Percentiles rank a stretch among this genome's conserved stretches.
Conservation (phyloP, 2,797 vertebrate species). For the Phylloscopus collybita region DNA sequence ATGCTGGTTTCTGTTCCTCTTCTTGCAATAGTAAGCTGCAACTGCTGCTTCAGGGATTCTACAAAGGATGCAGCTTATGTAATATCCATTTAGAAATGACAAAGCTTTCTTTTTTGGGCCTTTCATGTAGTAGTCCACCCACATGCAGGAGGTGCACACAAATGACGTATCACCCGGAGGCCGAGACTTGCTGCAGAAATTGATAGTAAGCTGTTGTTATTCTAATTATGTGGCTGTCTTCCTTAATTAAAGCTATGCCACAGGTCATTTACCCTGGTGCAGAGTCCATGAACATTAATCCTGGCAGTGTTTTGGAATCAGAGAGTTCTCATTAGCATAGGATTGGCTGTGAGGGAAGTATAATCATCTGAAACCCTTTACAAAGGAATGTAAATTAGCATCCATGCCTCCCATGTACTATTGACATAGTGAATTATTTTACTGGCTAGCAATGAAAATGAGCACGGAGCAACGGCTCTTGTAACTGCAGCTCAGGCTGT, state of each 20-base stretch:
- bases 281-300: conserved; percentile 49
- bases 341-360: conserved; percentile 27
- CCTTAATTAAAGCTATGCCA: conserved; percentile 67
- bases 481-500: background rate
- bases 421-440: conserved; percentile 62
- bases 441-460: conserved; percentile 40
- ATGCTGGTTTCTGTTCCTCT: conserved; percentile 53
- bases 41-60: conserved; percentile 64
- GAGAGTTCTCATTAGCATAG: conserved; percentile 53
- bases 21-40: conserved; percentile 19
- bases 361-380: conserved; percentile 49
- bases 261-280: conserved; percentile 57
- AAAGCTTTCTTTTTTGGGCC: conserved; percentile 60
- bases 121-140: conserved; percentile 68
- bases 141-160: conserved; percentile 37
- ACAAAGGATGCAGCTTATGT: conserved; percentile 54
- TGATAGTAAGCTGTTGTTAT: conserved; percentile 58
- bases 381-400: conserved; percentile 58
- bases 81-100: conserved; percentile 61
- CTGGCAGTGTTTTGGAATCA: conserved; percentile 47
- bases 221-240: conserved; percentile 63
- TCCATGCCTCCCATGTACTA: conserved; percentile 30
- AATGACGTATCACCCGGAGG: conserved; percentile 28
- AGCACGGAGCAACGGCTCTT: background rate
- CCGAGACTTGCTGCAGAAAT: conserved; percentile 50